Evolutionary conservation across 2,113 vertebrate genomes (phyloP).

Genomic region (Microcebus tavaratra): DNA sequence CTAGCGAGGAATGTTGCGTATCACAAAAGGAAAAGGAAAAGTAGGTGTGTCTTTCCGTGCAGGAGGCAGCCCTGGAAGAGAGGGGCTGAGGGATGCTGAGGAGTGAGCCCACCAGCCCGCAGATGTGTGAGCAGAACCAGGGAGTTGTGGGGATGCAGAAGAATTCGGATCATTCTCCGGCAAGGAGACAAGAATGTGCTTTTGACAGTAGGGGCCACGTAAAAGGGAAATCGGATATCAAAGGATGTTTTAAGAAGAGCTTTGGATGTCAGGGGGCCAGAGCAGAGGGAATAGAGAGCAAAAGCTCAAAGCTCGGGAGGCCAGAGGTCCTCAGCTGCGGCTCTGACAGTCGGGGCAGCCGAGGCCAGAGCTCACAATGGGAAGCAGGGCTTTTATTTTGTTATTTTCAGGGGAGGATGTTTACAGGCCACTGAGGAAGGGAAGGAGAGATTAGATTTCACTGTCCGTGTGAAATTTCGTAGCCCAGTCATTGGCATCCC

Average conservation of each 20-base stretch:
- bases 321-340: conserved; percentile 13
- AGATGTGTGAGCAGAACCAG: neutral
- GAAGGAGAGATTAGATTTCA: neutral
- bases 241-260: conserved; percentile 51
- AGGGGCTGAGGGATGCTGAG: no score
- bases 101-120: fast-evolving
- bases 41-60: neutral
- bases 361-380: neutral
- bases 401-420: conserved; percentile 40
- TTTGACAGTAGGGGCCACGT: conserved; percentile 41
- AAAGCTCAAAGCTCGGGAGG: neutral
- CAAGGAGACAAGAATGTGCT: conserved; percentile 31
- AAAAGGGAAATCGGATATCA: conserved; percentile 54
- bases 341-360: neutral
- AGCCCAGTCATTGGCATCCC: neutral
- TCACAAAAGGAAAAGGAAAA: conserved; percentile 19
- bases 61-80: neutral
- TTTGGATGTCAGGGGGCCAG: neutral
- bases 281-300: neutral
- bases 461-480: neutral
- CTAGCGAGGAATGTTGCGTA: conserved; percentile 17
- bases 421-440: neutral
- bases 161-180: neutral
- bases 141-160: neutral
- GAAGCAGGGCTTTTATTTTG: conserved; percentile 43